Percentiles rank a stretch among this genome's conserved stretches.
Conservation (phyloP, 2,113 vertebrate genomes). For the Nipponia nippon region DNA sequence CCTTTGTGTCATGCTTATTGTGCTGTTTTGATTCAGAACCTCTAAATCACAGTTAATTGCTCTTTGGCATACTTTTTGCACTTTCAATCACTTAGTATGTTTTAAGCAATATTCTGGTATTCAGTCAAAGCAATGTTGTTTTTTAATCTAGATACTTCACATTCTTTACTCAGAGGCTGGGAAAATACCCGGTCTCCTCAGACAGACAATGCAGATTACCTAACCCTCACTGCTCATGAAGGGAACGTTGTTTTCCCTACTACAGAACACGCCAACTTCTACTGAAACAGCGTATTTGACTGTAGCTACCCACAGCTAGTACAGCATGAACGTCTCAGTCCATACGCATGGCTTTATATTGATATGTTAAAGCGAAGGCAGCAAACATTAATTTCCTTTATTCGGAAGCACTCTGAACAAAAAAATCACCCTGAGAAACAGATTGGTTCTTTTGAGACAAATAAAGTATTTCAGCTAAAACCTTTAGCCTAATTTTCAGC, state of each 20-base stretch:
- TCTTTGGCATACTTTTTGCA: neutral
- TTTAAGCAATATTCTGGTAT: neutral
- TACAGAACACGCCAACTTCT: neutral
- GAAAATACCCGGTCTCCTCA: neutral
- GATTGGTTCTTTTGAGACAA: neutral
- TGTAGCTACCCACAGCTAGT: neutral
- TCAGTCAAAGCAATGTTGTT: neutral
- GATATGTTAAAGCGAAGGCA: neutral
- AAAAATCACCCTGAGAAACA: neutral
- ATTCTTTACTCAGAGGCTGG: neutral
- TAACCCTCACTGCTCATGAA: neutral
- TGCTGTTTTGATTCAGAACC: neutral
- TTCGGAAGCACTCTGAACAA: neutral
- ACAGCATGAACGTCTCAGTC: no score
- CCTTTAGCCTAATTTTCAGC: neutral
- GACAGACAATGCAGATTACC: neutral
- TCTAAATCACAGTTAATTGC: neutral
- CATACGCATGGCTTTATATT: accelerated
- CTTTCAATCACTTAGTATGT: neutral
- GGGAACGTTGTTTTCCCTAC: neutral
- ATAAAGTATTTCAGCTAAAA: neutral
- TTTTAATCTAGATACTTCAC: neutral
- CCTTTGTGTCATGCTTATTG: neutral
- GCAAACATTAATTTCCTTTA: neutral
- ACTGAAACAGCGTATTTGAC: neutral